Conservation (phyloP, 1,140 invertebrate genomes). For the Pseudomyrmex flavicornis region DNA sequence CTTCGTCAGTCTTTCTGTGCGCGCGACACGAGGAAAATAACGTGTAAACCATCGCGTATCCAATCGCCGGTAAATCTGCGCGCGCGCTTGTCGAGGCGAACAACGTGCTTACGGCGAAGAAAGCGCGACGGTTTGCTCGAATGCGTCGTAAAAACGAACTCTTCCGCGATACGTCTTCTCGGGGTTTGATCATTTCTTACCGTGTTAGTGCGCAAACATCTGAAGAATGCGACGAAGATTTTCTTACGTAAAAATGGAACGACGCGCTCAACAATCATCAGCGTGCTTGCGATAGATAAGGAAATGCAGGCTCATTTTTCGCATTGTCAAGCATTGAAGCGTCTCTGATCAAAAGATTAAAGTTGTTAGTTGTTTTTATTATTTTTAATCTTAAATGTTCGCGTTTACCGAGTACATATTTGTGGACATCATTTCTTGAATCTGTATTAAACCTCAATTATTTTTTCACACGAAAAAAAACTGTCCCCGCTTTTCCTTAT, state of each 20-base stretch:
- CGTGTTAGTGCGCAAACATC: slow-evolving; percentile 23
- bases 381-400: neutral
- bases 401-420: too few relatives aligned
- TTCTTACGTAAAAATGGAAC: neutral
- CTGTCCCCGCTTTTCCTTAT: slow-evolving; percentile 29
- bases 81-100: neutral
- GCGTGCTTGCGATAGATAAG: slow-evolving; percentile 30
- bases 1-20: slow-evolving; percentile 1
- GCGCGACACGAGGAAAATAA: slow-evolving; percentile 60
- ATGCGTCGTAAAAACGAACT: slow-evolving; percentile 60
- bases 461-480: slow-evolving; percentile 3
- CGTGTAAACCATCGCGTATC: slow-evolving; percentile 69
- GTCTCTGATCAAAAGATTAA: neutral
- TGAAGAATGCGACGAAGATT: neutral
- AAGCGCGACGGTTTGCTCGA: slow-evolving; percentile 6
- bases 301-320: slow-evolving; percentile 2
- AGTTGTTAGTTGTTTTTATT: neutral
- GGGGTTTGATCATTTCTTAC: slow-evolving; percentile 54
- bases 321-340: neutral
- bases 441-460: slow-evolving; percentile 14
- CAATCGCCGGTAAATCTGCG: slow-evolving; percentile 68
- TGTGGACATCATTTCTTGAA: too few relatives aligned
- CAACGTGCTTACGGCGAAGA: neutral
- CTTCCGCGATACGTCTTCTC: neutral
- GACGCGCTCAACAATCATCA: slow-evolving; percentile 11